These are phyloP conservation scores for Empidonax traillii DNA, from an alignment of 2,113 vertebrate species.

Conservation along the genomic window DNA sequence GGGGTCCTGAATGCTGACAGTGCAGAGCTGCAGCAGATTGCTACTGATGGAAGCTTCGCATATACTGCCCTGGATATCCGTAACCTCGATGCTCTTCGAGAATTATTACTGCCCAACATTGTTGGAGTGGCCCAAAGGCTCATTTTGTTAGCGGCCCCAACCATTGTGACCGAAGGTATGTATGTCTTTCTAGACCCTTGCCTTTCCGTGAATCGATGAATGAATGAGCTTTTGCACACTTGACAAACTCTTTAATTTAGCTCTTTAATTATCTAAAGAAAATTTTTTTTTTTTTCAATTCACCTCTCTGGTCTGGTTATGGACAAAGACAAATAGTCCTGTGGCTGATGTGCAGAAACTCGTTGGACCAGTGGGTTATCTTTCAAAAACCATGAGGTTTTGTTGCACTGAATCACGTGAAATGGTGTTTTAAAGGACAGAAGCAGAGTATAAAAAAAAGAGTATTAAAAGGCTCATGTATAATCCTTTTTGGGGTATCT, in stretches of 20 bases:
- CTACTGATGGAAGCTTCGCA: slow-evolving; percentile 86
- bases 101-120: slow-evolving; percentile 85
- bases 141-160: slow-evolving; percentile 86
- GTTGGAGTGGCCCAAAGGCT: slow-evolving; percentile 85
- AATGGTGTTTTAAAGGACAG: not conserved
- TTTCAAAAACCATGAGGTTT: not conserved
- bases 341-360: not conserved
- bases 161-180: slow-evolving; percentile 93
- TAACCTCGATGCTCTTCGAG: slow-evolving; percentile 78
- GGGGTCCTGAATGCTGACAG: slow-evolving; percentile 80
- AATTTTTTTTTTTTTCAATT: not conserved
- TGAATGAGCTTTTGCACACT: not conserved
- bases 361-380: not conserved
- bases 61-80: slow-evolving; percentile 84
- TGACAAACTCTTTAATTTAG: not conserved
- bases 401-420: not conserved
- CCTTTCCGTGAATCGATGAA: not conserved
- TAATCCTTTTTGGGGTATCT: not conserved
- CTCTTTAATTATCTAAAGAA: not conserved
- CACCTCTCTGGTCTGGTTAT: not conserved
- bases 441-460: not conserved
- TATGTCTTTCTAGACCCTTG: slow-evolving; percentile 72
- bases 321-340: not conserved
- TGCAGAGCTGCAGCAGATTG: slow-evolving; percentile 86
- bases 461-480: not conserved